Base-by-base conservation (phyloP, 2,888 invertebrate genomes). In the Acanthoscelides obtectus region DNA sequence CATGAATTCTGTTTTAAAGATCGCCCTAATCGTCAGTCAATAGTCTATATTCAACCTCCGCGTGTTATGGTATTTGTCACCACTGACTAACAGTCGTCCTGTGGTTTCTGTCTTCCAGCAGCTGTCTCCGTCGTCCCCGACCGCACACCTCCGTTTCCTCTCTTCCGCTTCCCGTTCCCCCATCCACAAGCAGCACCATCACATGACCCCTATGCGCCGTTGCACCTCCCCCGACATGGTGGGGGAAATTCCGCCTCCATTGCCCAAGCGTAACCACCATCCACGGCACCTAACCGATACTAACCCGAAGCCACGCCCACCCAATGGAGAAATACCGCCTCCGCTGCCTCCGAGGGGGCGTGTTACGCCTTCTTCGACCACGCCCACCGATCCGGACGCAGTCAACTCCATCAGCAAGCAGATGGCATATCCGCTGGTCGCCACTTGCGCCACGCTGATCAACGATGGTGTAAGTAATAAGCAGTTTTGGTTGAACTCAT, bases 401-500 rank as follows among this genome's bases (percentile, higher is more conserved):
- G 84, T 83, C 81, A 90, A 91, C 84, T 90, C 91, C 73, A 89
- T 90, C 78, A 89, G 88, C 81, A 83, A 90, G 86, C 89, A 90
- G 85, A 88, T 90, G 90, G 89, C 87, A 79, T 90, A 90, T 77
- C 90, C 90, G 74, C 85, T 90, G 76, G 89, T 90, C 77, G 89
- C 90, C 77, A 88, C 85, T 78, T 86, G 85, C 81, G 85, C 86
- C 78, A 83, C 86, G 73, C 80, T 86, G 80, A 83, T 85, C 84
- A 85, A 86, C 82, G 82, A 86, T 78, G 84, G 83, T 85, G 87
- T 87, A 87, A 87, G 86, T 87, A 86, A 84, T 81, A 20, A 20
- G 67, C 19, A 67, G 45, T 1, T 45, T 45, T 45, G 45, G 12
- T 45, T 45, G 8, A 45, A 12, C n/a, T n/a, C n/a, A n/a, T n/a